Evolutionary conservation across 2,797 vertebrate species (phyloP), one percentile per base, ranked within the genome.

Genomic region (Molossus alvarezi): DNA sequence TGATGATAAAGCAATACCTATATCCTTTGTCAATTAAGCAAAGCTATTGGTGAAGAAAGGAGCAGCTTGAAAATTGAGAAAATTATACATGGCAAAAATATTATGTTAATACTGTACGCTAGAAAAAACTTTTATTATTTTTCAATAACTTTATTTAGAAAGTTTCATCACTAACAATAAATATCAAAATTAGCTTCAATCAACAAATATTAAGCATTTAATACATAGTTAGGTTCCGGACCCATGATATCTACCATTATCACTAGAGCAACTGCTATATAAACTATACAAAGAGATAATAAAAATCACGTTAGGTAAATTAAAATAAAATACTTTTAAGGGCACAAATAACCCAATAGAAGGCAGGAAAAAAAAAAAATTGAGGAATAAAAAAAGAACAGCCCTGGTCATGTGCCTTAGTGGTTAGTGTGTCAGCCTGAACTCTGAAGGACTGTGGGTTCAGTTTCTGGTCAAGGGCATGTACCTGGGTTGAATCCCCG

Each of bases 1-100:
- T 29, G n/a, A 88, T 51, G 14, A 85, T 64, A 79, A 87, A 89
- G 21, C 57, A 76, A 1, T 57, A 67, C 65, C 2, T 53, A 60
- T 84, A 12, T 95, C 51, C 60, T 84, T 58, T 77, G n/a, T 17
- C 86, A 29, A 94, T 79, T 3, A 97, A 77, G 80, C 83, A 92
- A 85, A 82, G 67, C 90, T 85, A 79, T 5, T 51, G 37, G 67
- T 80, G 57, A 95, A 85, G 33, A 48, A 58, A 86, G 58, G 14
- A 69, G 17, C 62, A 33, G 62, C 29, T 67, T 45, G 2, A 93
- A 25, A 77, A 67, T 33, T 90, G 20, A 91, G 67, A 90, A 91
- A 83, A 72, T 23, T 45, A 81, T 57, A 83, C 4, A 57, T 25
- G 65, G 8, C 23, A 91, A 15, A 76, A 86, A 23, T 75, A 77